phyloP scores from a whole-genome alignment of 2,888 invertebrate genomes.

The Cheilosia vulpina region DNA sequence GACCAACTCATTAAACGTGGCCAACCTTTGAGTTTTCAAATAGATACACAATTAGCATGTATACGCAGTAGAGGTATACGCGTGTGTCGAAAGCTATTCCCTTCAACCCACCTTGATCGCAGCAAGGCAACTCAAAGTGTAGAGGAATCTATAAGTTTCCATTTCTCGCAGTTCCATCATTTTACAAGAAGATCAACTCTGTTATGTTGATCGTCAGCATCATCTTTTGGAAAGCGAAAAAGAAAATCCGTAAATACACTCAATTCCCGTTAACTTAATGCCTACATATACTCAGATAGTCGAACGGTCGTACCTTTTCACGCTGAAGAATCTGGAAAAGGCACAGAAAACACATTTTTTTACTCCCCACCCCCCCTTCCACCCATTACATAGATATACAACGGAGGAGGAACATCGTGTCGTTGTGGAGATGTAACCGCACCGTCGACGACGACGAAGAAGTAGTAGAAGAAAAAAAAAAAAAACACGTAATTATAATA shows the following conservation, averaged over 20 bases:
- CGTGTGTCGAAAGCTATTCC: constrained; percentile 41
- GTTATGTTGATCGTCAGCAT: constrained; percentile 25
- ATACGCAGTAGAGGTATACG: background rate
- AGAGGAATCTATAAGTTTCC: constrained; percentile 47
- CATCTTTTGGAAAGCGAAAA: constrained; percentile 70
- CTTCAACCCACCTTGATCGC: background rate
- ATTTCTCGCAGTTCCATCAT: constrained; percentile 45
- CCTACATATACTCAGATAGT: constrained; percentile 17
- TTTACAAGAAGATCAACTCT: constrained; percentile 30
- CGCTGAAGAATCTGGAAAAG: constrained; percentile 54
- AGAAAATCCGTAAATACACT: constrained; percentile 68
- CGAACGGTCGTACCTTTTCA: constrained; percentile 43
- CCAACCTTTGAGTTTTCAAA: constrained; percentile 36
- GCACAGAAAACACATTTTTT: constrained; percentile 63
- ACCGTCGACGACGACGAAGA: constrained; percentile 27
- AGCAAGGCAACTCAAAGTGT: constrained; percentile 29
- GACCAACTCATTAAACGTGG: constrained; percentile 40
- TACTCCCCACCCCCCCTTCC: too few relatives aligned
- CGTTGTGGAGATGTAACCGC: constrained; percentile 60
- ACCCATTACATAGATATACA: constrained; percentile 29
- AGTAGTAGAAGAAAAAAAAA: constrained; percentile 3
- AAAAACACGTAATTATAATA: constrained; percentile 61
- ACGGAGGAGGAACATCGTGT: constrained; percentile 20
- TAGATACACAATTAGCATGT: constrained; percentile 29
- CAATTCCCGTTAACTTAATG: constrained; percentile 70